Evolutionary conservation across 2,888 invertebrate genomes (phyloP), one percentile per base, ranked within the genome.

Genomic region (Callinectes sapidus): DNA sequence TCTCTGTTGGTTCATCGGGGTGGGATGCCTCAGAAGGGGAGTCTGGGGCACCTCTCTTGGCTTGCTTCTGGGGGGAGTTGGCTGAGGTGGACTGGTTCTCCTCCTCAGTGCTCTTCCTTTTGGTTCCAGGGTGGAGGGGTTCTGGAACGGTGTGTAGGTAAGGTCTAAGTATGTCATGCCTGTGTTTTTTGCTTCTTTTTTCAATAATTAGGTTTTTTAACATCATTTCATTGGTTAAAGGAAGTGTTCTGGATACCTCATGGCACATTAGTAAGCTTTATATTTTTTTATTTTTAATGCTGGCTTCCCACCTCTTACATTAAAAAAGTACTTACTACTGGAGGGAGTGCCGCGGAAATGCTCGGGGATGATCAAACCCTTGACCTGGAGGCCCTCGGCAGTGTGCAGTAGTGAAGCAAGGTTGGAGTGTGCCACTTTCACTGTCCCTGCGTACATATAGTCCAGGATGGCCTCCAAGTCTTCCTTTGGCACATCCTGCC

Each of bases 391-490:
- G 42, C 92, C 92, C 61, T 92, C 92, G 18, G 92, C 92, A 18
- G 92, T 92, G 39, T 87, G 92, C 77, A 92, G 85, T 2, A 92
- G 89, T 6, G 92, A 92, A 3, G 92, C 92, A 18, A 92, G 55
- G 48, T 86, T 55, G 39, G 92, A 92, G 86, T 92, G 92, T 54
- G 92, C 89, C 32, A 92, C 92, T 42, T 88, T 92, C 61, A 92
- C 92, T 86, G 92, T 89, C 35, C 92, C 92, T 32, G 89, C 89
- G 42, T 92, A 92, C 92, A 92, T 92, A 89, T 89, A 92, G 61
- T 92, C 92, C 81, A 92, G 66, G 55, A 92, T 92, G 8, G 89
- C 92, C 39, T 92, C 92, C 42, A 92, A n/a, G 66, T 92, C 92
- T 85, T 92, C 92, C 86, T 86, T 92, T 18, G 92, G 92, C 61